These are phyloP conservation scores for Cheiracanthium punctorium DNA, from an alignment of 2,888 invertebrate species.

Conservation along the genomic window DNA sequence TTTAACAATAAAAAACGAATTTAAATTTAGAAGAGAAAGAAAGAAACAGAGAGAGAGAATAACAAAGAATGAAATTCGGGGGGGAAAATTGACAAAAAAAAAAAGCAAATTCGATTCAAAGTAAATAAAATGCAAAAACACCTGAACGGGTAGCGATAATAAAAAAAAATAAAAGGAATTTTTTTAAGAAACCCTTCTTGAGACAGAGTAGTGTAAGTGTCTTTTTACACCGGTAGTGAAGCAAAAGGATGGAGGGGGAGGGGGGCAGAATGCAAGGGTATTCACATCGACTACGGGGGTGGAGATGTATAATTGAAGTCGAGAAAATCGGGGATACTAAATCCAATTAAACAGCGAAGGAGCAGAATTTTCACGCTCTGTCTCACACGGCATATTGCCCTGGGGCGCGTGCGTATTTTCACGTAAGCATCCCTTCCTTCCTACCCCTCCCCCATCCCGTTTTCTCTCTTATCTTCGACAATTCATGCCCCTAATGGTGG, in stretches of 20 bases:
- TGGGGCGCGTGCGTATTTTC: constrained; percentile 51
- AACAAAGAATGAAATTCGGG: not conserved
- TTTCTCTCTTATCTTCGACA: constrained; percentile 54
- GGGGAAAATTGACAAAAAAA: not conserved
- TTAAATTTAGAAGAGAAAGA: too few species aligned
- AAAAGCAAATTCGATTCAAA: not conserved
- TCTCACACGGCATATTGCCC: constrained; percentile 58
- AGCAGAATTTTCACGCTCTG: constrained; percentile 54
- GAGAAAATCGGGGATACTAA: constrained; percentile 69
- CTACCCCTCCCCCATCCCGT: constrained; percentile 16
- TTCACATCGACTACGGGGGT: constrained; percentile 1
- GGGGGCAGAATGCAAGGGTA: not conserved
- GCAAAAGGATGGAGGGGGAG: not conserved
- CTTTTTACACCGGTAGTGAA: constrained; percentile 45
- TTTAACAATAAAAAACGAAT: too few species aligned
- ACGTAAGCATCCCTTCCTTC: constrained; percentile 15
- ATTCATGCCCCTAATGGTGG: constrained; percentile 62
- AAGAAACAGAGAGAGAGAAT: too few species aligned
- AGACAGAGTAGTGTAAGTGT: constrained; percentile 29
- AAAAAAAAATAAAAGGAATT: not conserved
- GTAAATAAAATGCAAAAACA: constrained; percentile 10
- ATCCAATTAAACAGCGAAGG: constrained; percentile 69
- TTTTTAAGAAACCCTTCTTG: not conserved
- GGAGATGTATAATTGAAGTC: constrained; percentile 67
- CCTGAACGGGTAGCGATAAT: constrained; percentile 10